These are phyloP conservation scores for Chironomus tentans DNA, from an alignment of 2,888 invertebrate genomes.

Conservation along the genomic window DNA sequence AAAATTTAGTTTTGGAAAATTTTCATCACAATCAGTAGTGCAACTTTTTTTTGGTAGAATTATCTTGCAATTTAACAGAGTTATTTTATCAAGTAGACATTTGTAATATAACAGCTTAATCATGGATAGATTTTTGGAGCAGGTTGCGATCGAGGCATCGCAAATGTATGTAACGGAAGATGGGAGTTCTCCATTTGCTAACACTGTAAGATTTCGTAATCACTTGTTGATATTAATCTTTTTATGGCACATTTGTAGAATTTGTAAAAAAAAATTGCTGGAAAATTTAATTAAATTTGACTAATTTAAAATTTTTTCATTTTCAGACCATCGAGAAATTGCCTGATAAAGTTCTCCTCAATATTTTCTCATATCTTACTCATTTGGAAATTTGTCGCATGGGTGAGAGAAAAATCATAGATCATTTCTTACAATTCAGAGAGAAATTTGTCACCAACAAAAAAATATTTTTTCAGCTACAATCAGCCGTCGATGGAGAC, in stretches of 20 bases:
- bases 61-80: not conserved
- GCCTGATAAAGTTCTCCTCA: slow-evolving; percentile 91
- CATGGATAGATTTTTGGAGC: slow-evolving; percentile 58
- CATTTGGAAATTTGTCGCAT: slow-evolving; percentile 91
- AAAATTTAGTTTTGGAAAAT: slow-evolving; percentile 20
- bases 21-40: not conserved
- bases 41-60: not conserved
- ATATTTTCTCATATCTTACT: slow-evolving; percentile 87
- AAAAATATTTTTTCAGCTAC: not conserved
- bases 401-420: slow-evolving; percentile 48
- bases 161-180: slow-evolving; percentile 78
- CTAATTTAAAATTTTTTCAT: no score
- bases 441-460: not conserved
- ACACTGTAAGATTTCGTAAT: slow-evolving; percentile 57
- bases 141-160: slow-evolving; percentile 76
- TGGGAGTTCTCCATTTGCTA: slow-evolving; percentile 71
- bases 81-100: not conserved
- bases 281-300: no score
- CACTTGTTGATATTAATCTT: not conserved
- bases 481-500: slow-evolving; percentile 93
- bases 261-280: no score
- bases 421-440: not conserved
- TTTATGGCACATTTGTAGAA: no score
- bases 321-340: slow-evolving; percentile 85
- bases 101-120: no score